Percentiles rank a stretch among this genome's conserved stretches.
Evolutionary conservation across 2,113 vertebrate genomes (phyloP).

Genomic region (Syngnathus typhle): DNA sequence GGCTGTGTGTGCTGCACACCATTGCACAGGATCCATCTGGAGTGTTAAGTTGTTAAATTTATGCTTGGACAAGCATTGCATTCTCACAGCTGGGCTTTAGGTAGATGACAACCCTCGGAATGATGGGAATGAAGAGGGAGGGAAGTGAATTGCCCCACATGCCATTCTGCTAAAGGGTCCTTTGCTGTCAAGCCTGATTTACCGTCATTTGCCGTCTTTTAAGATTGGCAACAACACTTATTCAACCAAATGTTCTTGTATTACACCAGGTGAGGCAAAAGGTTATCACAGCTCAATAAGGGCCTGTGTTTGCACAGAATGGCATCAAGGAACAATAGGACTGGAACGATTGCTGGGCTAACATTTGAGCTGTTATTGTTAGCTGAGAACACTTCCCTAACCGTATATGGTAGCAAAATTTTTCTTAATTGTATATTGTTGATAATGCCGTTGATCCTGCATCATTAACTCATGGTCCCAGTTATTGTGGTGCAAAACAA

Average conservation of each 20-base stretch:
- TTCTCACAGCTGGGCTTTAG: constrained; percentile 54
- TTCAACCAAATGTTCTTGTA: constrained; percentile 44
- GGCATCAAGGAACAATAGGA: background rate
- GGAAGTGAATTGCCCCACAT: constrained; percentile 56
- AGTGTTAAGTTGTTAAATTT: constrained; percentile 52
- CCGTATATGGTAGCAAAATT: constrained; percentile 45
- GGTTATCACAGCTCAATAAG: constrained; percentile 17
- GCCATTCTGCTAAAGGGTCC: constrained; percentile 47
- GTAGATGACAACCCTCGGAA: constrained; percentile 43
- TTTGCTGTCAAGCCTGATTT: constrained; percentile 55
- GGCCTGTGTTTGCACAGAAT: background rate
- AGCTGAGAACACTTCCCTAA: constrained; percentile 33
- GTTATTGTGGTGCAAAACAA: constrained; percentile 51
- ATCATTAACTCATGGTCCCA: constrained; percentile 59
- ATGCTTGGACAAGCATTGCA: constrained; percentile 50
- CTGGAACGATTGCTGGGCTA: constrained; percentile 1
- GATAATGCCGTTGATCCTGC: constrained; percentile 58
- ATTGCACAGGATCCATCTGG: constrained; percentile 29
- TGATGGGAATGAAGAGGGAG: constrained; percentile 52
- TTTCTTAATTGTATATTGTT: constrained; percentile 58
- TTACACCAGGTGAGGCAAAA: constrained; percentile 34
- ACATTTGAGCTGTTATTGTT: constrained; percentile 27
- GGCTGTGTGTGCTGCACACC: constrained; percentile 10
- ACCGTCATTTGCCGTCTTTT: constrained; percentile 41
- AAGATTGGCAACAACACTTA: constrained; percentile 40